Conservation (phyloP, 2,113 vertebrate species). For the Pheucticus melanocephalus region DNA sequence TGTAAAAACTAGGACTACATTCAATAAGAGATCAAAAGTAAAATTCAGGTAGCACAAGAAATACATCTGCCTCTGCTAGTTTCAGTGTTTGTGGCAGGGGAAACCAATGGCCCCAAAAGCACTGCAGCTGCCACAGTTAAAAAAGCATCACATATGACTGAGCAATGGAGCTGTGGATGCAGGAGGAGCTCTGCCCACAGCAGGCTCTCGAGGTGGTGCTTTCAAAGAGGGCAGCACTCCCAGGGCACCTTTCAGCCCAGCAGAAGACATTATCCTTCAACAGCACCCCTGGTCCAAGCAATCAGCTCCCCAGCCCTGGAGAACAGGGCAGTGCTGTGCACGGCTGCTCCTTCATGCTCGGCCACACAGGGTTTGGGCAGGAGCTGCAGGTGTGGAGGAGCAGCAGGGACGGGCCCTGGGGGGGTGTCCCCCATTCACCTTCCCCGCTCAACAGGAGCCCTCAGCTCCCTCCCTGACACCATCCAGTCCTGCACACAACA, state of each 20-base stretch:
- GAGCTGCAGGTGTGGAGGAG: not conserved
- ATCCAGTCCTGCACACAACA: rapidly evolving
- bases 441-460: rapidly evolving
- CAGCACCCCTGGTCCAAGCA: not conserved
- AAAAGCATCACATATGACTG: rapidly evolving
- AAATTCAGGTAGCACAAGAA: not conserved
- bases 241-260: not conserved
- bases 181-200: rapidly evolving
- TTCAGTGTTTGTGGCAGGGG: not conserved
- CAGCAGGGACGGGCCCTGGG: not conserved
- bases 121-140: not conserved
- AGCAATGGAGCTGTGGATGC: not conserved
- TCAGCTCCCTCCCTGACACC: rapidly evolving
- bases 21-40: not conserved
- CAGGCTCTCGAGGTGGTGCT: not conserved
- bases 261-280: not conserved
- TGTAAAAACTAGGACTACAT: not conserved
- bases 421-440: not conserved
- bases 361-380: rapidly evolving
- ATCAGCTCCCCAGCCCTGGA: not conserved
- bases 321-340: rapidly evolving
- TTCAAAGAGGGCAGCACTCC: not conserved
- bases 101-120: not conserved
- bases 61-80: not conserved
- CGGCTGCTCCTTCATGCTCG: rapidly evolving